Base-by-base conservation (phyloP, 2,888 invertebrate genomes). In the Isoperla grammatica region DNA sequence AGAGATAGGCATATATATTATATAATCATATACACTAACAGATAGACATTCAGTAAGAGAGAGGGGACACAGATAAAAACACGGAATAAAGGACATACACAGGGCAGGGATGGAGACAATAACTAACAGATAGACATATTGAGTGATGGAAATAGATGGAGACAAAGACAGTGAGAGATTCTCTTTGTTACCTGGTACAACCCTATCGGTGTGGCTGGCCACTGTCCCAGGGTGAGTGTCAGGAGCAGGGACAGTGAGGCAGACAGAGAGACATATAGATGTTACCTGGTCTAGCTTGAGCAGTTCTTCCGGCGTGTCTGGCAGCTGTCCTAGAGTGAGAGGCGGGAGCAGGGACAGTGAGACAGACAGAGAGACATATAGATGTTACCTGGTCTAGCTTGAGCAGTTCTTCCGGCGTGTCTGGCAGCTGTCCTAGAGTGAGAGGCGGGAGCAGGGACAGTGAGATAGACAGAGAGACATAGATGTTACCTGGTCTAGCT, bases 151-250 rank as follows among this genome's bases (percentile, higher is more conserved):
- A n/a, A n/a, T n/a, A n/a, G n/a, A n/a, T n/a, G n/a, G n/a, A n/a
- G n/a, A n/a, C n/a, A n/a, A n/a, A n/a, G n/a, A n/a, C n/a, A n/a
- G n/a, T n/a, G n/a, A n/a, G n/a, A n/a, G n/a, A n/a, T 72, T 73
- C 88, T 90, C 84, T 95, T 94, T 76, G 95, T 95, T 68, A 95
- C 80, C 77, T 95, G 95, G 67, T 95, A 81, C 67, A 95, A 81
- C 76, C 95, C 95, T 71, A 95, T 94, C 0, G 93, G 93, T 12
- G 94, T 95, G 73, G 94, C 94, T 1, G 95, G 94, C 69, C 95
- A 81, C 75, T 95, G 95, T 56, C 94, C 95, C 65, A 95, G 81
- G 69, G 86, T 90, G 65, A 95, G 80, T 1, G 92, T 90, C 22
- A 95, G 95, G 79, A n/a, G n/a, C n/a, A n/a, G n/a, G n/a, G n/a